Evolutionary conservation across 1,140 invertebrate species (phyloP).

Genomic region (Halesus radiatus): DNA sequence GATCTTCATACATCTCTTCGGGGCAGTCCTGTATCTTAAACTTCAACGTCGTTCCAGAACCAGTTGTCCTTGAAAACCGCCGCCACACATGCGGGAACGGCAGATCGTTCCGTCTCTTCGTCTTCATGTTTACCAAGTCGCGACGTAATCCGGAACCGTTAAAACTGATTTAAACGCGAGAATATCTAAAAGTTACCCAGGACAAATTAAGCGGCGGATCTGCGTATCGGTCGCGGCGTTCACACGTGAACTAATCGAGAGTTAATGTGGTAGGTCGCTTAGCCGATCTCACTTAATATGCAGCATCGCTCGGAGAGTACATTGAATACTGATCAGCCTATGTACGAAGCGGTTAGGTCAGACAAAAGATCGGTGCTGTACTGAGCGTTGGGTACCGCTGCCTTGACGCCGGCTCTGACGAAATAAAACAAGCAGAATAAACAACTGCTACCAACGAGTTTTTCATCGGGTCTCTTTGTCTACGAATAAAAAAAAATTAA

Average conservation of each 20-base stretch:
- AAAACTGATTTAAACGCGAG: not conserved
- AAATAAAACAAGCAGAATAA: too few relatives aligned
- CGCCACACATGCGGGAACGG: conserved; percentile 49
- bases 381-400: too few relatives aligned
- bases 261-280: conserved; percentile 8
- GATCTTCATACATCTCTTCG: conserved; percentile 48
- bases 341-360: not conserved
- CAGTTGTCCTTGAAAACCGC: conserved; percentile 39
- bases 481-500: too few relatives aligned
- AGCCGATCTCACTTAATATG: conserved; percentile 30
- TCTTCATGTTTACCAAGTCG: conserved; percentile 28
- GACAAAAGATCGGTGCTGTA: not conserved
- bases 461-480: too few relatives aligned
- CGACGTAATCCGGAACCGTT: not conserved
- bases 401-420: too few relatives aligned
- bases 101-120: conserved; percentile 29
- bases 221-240: conserved; percentile 9
- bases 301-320: not conserved
- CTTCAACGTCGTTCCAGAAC: conserved; percentile 41
- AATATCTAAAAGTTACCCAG: not conserved
- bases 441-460: too few relatives aligned
- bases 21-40: conserved; percentile 53
- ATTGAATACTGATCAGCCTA: conserved; percentile 7
- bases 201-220: not conserved
- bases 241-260: conserved; percentile 30